These are phyloP conservation scores for Agrochola litura DNA, from an alignment of 2,888 invertebrate species.

Conservation along the genomic window DNA sequence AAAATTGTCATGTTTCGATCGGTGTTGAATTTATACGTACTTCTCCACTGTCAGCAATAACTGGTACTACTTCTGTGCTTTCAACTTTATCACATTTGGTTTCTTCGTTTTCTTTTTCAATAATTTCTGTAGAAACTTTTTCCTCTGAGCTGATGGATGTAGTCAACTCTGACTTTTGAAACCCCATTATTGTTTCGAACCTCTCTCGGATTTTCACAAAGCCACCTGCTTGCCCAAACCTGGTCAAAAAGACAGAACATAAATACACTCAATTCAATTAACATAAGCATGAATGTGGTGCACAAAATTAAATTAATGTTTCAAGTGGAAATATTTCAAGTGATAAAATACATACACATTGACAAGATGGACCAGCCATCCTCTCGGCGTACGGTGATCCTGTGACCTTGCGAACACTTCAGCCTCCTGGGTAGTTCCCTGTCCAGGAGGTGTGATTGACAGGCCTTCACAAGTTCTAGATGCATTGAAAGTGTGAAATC, in stretches of 20 bases:
- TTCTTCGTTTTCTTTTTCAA: slow-evolving; percentile 84
- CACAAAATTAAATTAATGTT: slow-evolving; percentile 12
- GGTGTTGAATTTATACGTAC: slow-evolving; percentile 68
- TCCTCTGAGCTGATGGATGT: slow-evolving; percentile 84
- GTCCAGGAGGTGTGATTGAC: slow-evolving; percentile 87
- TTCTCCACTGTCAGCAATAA: slow-evolving; percentile 80
- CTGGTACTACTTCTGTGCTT: slow-evolving; percentile 71
- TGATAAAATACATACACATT: slow-evolving; percentile 91
- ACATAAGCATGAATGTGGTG: not conserved
- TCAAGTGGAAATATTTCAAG: not conserved
- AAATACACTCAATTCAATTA: slow-evolving; percentile 17
- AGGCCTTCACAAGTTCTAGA: slow-evolving; percentile 93
- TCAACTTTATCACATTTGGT: slow-evolving; percentile 76
- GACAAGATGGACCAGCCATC: slow-evolving; percentile 99
- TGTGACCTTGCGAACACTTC: slow-evolving; percentile 93
- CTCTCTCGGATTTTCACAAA: slow-evolving; percentile 96
- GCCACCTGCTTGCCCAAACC: slow-evolving; percentile 97
- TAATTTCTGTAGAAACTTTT: slow-evolving; percentile 83
- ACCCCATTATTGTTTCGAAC: slow-evolving; percentile 93
- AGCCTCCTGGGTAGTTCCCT: slow-evolving; percentile 83
- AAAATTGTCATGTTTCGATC: not conserved
- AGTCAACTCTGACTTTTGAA: slow-evolving; percentile 88
- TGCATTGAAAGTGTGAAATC: slow-evolving; percentile 96
- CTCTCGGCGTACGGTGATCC: slow-evolving; percentile 96
- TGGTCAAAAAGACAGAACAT: slow-evolving; percentile 66